phyloP scores from a whole-genome alignment of 2,888 invertebrate genomes.

The Anthoptus insignis region DNA sequence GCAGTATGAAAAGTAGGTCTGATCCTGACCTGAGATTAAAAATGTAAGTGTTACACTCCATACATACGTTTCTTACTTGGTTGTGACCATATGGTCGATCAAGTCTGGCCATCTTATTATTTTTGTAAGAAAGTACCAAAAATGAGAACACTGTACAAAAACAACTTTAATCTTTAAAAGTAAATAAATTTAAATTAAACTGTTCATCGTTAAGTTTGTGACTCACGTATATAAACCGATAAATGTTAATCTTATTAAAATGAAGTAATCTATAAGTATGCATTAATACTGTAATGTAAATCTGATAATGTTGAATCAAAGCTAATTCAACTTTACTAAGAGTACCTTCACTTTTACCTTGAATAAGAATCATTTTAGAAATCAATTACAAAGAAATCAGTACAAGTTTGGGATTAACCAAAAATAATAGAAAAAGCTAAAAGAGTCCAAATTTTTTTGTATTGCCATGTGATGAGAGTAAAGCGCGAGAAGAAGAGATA shows the following conservation, averaged over 20 bases:
- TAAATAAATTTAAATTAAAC: background rate
- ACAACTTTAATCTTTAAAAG: background rate
- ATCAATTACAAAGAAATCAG: no score
- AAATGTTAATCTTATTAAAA: background rate
- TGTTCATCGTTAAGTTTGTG: background rate
- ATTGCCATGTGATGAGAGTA: no score
- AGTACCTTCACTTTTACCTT: no score
- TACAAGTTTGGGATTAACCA: no score
- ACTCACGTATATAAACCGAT: background rate
- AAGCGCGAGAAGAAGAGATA: no score
- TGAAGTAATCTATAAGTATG: background rate
- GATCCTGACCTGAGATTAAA: constrained; percentile 18
- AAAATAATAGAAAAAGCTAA: no score
- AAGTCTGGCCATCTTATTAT: constrained; percentile 22
- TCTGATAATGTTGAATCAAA: no score
- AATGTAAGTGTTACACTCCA: constrained; percentile 16
- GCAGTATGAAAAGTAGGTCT: constrained; percentile 6
- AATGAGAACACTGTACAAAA: constrained; percentile 9
- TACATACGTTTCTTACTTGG: constrained; percentile 8
- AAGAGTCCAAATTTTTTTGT: no score
- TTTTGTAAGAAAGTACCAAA: constrained; percentile 16
- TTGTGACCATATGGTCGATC: constrained; percentile 33
- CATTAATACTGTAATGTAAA: no score
- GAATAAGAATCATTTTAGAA: no score
- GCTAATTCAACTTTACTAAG: no score